A percentile compares a stretch with the other conserved stretches of the same genome.
Evolutionary conservation across 2,113 vertebrate species (phyloP).

Genomic region (Ammodytes dubius): DNA sequence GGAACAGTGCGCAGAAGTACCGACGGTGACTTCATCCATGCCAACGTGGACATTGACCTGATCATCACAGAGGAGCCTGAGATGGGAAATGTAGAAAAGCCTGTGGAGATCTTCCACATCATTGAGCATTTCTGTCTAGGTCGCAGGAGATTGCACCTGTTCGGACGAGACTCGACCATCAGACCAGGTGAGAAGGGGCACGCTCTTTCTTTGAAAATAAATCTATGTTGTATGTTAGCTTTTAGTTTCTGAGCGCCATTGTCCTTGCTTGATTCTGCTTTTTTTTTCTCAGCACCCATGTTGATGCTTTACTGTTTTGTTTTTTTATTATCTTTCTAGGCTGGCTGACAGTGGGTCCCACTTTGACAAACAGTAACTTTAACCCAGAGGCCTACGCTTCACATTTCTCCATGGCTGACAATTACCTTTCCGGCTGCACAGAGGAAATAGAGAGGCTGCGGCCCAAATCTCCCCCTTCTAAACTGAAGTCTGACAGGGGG

Average conservation of each 20-base stretch:
- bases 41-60: conserved; percentile 97
- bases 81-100: conserved; percentile 98
- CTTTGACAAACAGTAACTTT: conserved; percentile 98
- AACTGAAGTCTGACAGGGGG: conserved; percentile 92
- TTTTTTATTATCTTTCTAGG: conserved; percentile 78
- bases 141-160: conserved; percentile 93
- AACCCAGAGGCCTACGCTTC: conserved; percentile 92
- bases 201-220: background rate
- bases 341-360: conserved; percentile 97
- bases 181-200: conserved; percentile 88
- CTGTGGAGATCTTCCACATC: conserved; percentile 98
- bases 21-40: conserved; percentile 98
- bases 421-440: conserved; percentile 93
- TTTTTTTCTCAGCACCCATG: conserved; percentile 6
- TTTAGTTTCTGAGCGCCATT: background rate
- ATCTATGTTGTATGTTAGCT: background rate
- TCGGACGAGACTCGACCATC: conserved; percentile 97
- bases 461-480: conserved; percentile 95
- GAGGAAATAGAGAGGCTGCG: conserved; percentile 98
- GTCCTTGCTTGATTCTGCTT: background rate
- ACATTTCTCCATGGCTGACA: conserved; percentile 88
- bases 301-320: background rate
- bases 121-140: conserved; percentile 98
- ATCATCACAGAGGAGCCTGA: conserved; percentile 99
- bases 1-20: conserved; percentile 95